Evolutionary conservation across 2,113 vertebrate genomes (phyloP), one percentile per base, ranked within the genome.

Genomic region (Varanus salvator): DNA sequence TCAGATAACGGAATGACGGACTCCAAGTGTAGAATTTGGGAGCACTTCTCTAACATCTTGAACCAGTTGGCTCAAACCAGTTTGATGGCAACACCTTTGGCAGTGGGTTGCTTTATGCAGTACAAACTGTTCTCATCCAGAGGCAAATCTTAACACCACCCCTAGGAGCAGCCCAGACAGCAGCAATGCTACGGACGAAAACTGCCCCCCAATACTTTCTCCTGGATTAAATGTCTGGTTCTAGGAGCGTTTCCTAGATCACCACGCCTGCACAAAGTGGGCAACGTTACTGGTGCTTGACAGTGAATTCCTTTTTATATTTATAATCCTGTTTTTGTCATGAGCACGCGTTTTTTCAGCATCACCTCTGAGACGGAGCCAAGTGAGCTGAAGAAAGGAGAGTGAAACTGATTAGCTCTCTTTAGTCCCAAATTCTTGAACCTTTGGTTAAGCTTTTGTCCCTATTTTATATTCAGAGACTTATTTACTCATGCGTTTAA

Each of bases 251-350:
- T 85, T 92, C 90, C 91, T 89, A 93, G 90, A 84, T 95, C 88
- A 88, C 77, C 60, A 85, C 90, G 90, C 93, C 95, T 93, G 95
- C 92, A 93, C 94, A 92, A 60, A 91, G 93, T 88, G 94, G 96
- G 95, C 95, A 95, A 95, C 96, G 95, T 96, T 97, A 96, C 95
- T 97, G 97, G 97, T 97, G 96, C 96, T 97, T 96, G 93, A 93
- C 94, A 94, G 89, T 75, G 80, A 94, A 92, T 93, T n/a, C 93
- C 92, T 97, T 97, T 96, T 97, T 88, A 74, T 91, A 95, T 91
- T 92, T 91, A 93, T 95, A 89, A 86, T 89, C 84, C 27, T 93
- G 91, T 91, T 94, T 93, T 90, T 96, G 96, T 94, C 1, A 4
- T 93, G 93, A 94, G 95, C 93, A 95, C 93, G 92, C 93, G 80